Base-by-base conservation (phyloP, 2,888 invertebrate genomes). In the Cosmopolites sordidus region DNA sequence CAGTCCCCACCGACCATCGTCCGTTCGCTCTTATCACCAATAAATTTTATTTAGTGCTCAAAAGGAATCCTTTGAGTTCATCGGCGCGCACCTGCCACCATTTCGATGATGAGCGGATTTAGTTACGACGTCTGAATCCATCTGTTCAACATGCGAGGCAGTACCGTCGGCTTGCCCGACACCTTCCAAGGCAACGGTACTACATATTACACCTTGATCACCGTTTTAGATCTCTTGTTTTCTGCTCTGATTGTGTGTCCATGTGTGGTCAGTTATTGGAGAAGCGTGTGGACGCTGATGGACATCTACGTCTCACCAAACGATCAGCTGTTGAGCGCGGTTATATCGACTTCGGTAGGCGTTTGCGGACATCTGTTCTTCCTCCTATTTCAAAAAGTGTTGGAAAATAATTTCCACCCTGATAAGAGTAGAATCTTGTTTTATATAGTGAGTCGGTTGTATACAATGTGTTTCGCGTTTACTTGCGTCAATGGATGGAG, bases 401-500 rank as follows among this genome's bases (percentile, higher is more conserved):
- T 87, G 60, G 76, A 76, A 63, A 75, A 75, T 56, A 70, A 78
- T 60, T 75, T 86, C 11, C 78, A 83, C 68, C 89, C 89, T 2
- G 84, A 88, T 62, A 80, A 80, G 44, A 82, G 83, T 57, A 73
- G 87, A 54, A 73, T 87, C 48, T 77, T 81, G 44, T 90, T 83
- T 72, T 88, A 87, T 66, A 70, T 83, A 50, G 71, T 80, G 49
- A 89, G 90, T 58, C 76, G 92, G 49, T 60, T 84, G 18, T 92
- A 90, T 71, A 91, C 92, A 14, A 78, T 79, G 56, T 69, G 84
- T 60, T 91, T 87, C 67, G 89, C 86, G 6, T 80, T 87, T 63
- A 84, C 87, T 58, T 91, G 91, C 71, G 90, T 92, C 39, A 91
- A 89, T 67, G 88, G 88, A 55, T 93, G 92, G 92, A 79, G 92